These are phyloP conservation scores for Spinus olivaceus DNA, from an alignment of 2,797 vertebrate genomes.

Conservation along the genomic window DNA sequence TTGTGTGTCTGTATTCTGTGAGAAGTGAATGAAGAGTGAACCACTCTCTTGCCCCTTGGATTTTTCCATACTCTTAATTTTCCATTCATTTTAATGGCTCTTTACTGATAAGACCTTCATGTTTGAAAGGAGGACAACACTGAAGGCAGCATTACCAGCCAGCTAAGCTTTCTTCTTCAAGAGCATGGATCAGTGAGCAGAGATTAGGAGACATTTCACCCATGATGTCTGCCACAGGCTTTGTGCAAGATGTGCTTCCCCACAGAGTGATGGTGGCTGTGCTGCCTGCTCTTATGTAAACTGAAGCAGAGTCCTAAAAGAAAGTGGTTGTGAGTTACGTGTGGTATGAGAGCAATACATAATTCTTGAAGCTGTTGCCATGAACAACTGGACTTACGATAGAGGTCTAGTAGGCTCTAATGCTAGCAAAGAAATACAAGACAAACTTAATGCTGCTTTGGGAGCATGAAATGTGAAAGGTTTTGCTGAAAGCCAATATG, in stretches of 20 bases:
- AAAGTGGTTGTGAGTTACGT: neutral
- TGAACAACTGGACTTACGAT: neutral
- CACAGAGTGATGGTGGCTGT: neutral
- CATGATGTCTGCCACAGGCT: neutral
- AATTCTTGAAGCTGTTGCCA: neutral
- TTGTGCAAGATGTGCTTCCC: neutral
- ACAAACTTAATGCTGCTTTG: neutral
- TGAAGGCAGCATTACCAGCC: neutral
- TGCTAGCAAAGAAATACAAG: neutral
- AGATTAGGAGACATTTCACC: neutral
- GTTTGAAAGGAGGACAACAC: neutral
- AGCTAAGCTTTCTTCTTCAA: neutral
- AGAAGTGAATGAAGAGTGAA: neutral
- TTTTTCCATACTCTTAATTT: neutral
- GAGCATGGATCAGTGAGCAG: neutral
- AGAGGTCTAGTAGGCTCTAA: neutral
- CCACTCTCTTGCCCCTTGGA: neutral
- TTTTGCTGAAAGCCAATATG: neutral
- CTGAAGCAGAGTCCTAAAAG: neutral
- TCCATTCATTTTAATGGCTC: neutral
- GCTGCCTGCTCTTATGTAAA: neutral
- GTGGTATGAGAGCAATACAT: neutral
- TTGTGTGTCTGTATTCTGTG: neutral
- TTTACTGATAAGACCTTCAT: neutral
- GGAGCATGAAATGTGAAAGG: neutral